These are phyloP conservation scores for Botia kubotai DNA, from an alignment of 2,797 vertebrate genomes.

Conservation along the genomic window DNA sequence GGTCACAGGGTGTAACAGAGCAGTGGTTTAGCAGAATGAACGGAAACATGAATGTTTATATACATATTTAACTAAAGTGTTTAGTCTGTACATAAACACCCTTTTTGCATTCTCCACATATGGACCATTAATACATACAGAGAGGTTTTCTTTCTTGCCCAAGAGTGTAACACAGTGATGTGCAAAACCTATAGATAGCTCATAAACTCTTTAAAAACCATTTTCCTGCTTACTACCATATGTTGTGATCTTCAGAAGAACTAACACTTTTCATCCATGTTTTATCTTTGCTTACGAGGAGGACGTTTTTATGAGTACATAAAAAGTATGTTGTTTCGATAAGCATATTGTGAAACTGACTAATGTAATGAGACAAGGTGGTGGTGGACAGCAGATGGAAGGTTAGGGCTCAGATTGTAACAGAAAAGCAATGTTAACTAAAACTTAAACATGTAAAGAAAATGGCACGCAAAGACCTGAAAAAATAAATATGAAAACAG, in stretches of 20 bases:
- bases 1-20: constrained; percentile 34
- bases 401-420: background rate
- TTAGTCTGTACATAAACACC: background rate
- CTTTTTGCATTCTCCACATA: constrained; percentile 8
- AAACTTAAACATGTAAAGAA: background rate
- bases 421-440: background rate
- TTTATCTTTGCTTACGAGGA: background rate
- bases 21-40: constrained; percentile 16
- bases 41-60: constrained; percentile 5
- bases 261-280: background rate
- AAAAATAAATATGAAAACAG: background rate
- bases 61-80: constrained; percentile 13
- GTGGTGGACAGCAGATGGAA: background rate
- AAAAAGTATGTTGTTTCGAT: background rate
- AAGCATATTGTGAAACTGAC: background rate
- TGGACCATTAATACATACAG: constrained; percentile 3
- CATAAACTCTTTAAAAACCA: background rate
- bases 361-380: background rate
- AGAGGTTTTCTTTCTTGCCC: constrained; percentile 13
- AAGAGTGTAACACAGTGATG: background rate
- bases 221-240: background rate
- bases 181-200: background rate
- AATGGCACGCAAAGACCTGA: background rate
- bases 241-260: background rate
- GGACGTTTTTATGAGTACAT: background rate